Percentiles rank a stretch among this genome's conserved stretches.
These are phyloP conservation scores for Drosophila virilis DNA, from an alignment of 1,140 invertebrate species.

Conservation along the genomic window DNA sequence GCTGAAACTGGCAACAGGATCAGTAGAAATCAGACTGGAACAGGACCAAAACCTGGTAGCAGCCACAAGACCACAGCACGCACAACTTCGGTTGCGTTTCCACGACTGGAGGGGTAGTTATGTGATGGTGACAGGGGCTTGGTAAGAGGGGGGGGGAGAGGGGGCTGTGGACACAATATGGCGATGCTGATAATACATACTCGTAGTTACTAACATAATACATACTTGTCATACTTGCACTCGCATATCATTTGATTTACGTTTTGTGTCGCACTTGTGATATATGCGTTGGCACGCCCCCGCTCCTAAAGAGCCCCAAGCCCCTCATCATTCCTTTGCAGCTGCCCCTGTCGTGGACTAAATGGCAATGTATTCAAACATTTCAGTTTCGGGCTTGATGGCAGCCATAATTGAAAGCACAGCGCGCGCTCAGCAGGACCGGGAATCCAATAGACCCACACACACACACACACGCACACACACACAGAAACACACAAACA, in stretches of 20 bases:
- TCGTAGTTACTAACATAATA: constrained; percentile 77
- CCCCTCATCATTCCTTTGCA: constrained; percentile 20
- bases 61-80: constrained; percentile 18
- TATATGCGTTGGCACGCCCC: constrained; percentile 70
- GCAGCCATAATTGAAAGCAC: constrained; percentile 73
- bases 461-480: constrained; percentile 7
- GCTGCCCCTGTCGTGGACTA: constrained; percentile 44
- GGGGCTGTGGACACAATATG: constrained; percentile 47
- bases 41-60: background rate
- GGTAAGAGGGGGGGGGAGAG: too few species aligned
- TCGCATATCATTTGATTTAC: constrained; percentile 82
- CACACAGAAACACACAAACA: constrained; percentile 9
- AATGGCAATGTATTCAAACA: constrained; percentile 81
- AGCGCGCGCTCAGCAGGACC: constrained; percentile 39
- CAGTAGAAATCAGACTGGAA: constrained; percentile 9
- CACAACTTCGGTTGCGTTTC: constrained; percentile 1
- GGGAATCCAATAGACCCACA: constrained; percentile 13
- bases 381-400: constrained; percentile 78
- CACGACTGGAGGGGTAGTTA: background rate
- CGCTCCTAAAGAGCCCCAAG: background rate
- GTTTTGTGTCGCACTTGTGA: constrained; percentile 78
- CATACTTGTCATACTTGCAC: constrained; percentile 81
- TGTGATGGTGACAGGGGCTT: too few species aligned
- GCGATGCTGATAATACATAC: constrained; percentile 74
- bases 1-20: constrained; percentile 10